Evolutionary conservation across 2,888 invertebrate genomes (phyloP).

Genomic region (Athetis lepigone): DNA sequence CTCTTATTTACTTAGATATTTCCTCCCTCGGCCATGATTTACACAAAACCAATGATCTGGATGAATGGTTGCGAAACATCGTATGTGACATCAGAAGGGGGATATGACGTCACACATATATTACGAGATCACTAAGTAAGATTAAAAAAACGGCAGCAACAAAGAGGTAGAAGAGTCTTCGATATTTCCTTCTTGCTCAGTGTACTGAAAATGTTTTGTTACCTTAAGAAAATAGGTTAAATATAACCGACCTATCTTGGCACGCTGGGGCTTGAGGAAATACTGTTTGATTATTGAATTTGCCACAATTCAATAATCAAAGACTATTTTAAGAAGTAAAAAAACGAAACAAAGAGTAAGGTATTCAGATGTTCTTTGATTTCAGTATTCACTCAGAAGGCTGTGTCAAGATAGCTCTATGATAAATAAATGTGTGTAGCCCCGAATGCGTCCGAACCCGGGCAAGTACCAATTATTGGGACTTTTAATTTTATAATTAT

Average conservation of each 20-base stretch:
- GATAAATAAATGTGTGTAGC: too few species aligned
- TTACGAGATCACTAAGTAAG: constrained; percentile 65
- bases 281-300: neutral
- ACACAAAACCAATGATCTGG: constrained; percentile 60
- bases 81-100: constrained; percentile 47
- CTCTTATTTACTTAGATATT: constrained; percentile 46
- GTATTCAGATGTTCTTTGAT: too few species aligned
- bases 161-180: constrained; percentile 49
- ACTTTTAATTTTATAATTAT: too few species aligned
- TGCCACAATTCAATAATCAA: too few species aligned
- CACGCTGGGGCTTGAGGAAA: neutral
- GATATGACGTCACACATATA: constrained; percentile 54
- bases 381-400: neutral
- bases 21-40: constrained; percentile 43
- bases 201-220: constrained; percentile 49
- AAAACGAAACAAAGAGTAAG: neutral
- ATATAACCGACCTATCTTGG: constrained; percentile 1
- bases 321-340: too few species aligned
- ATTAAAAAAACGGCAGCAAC: constrained; percentile 67
- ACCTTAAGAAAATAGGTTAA: constrained; percentile 39
- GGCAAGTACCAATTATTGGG: too few species aligned
- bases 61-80: constrained; percentile 59
- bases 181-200: constrained; percentile 60
- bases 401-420: too few species aligned
- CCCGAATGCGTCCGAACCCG: too few species aligned